Conservation (phyloP, 35 echinoderm and acorn worm genomes). For the Stichopus chloronotus region DNA sequence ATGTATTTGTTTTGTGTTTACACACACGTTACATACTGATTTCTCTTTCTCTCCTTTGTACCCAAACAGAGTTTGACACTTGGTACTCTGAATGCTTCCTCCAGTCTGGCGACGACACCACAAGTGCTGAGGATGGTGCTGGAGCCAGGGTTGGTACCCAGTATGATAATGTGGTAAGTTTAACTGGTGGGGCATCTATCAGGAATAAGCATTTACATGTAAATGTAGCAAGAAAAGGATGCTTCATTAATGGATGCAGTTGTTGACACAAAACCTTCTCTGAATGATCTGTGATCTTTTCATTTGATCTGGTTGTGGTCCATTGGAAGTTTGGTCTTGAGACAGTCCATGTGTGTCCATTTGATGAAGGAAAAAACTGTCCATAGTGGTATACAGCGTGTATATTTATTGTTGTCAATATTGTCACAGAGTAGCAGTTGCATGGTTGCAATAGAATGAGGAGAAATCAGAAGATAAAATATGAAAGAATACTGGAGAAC, state of each 20-base stretch:
- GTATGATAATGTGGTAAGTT: conserved; percentile 75
- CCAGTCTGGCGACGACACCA: conserved; percentile 63
- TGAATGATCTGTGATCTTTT: neutral
- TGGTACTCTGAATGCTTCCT: conserved; percentile 97
- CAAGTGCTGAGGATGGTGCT: conserved; percentile 79
- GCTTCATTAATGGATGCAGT: neutral
- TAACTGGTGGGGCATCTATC: neutral
- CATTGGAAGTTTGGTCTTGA: too few species aligned
- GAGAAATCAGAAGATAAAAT: too few species aligned
- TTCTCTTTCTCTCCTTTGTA: neutral
- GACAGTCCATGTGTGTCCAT: too few species aligned
- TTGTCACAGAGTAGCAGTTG: too few species aligned
- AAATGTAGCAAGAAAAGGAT: neutral
- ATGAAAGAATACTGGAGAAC: too few species aligned
- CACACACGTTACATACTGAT: too few species aligned
- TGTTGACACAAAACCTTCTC: neutral
- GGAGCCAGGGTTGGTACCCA: conserved; percentile 76
- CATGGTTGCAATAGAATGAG: too few species aligned
- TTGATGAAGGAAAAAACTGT: too few species aligned
- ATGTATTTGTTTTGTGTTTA: too few species aligned
- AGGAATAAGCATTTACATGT: neutral
- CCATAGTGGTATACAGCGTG: too few species aligned
- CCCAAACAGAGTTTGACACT: conserved; percentile 87
- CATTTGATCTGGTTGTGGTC: neutral
- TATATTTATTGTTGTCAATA: too few species aligned